Conservation (phyloP, 1,140 invertebrate species). For the Sitophilus oryzae region DNA sequence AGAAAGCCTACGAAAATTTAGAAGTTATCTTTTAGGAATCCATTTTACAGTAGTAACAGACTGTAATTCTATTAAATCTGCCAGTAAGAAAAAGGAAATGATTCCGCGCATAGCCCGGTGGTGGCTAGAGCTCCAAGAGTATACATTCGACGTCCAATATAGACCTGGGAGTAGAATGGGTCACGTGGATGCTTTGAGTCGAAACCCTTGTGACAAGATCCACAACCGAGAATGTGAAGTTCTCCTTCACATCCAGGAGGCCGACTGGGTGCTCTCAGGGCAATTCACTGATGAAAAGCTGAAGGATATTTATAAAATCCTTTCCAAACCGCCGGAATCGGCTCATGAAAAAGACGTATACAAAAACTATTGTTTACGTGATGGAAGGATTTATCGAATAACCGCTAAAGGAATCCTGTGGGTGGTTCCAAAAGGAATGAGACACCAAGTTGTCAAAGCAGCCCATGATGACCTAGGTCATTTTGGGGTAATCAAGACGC, state of each 20-base stretch:
- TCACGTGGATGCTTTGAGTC: conserved; percentile 37
- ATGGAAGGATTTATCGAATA: conserved; percentile 31
- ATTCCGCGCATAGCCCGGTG: conserved; percentile 31
- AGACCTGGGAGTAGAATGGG: conserved; percentile 30
- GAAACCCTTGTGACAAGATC: conserved; percentile 19
- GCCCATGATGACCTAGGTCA: conserved; percentile 40
- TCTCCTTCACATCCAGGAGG: conserved; percentile 11
- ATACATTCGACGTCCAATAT: conserved; percentile 32
- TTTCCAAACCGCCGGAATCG: conserved; percentile 18
- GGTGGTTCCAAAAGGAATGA: conserved; percentile 36
- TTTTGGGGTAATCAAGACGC: conserved; percentile 15
- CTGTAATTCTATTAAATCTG: neutral
- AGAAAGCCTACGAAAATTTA: conserved; percentile 29
- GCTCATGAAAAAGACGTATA: conserved; percentile 26
- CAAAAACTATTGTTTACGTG: conserved; percentile 34
- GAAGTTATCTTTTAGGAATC: conserved; percentile 30
- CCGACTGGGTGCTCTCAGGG: conserved; percentile 21
- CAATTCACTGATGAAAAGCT: conserved; percentile 23
- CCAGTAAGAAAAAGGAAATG: conserved; percentile 29
- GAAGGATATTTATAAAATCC: conserved; percentile 9
- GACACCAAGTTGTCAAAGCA: conserved; percentile 34
- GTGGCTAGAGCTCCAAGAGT: conserved; percentile 33
- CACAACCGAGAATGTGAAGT: neutral
- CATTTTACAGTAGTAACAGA: conserved; percentile 10
- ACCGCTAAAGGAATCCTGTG: conserved; percentile 32